A percentile compares a stretch with the other conserved stretches of the same genome.
These are phyloP conservation scores for Venustaconcha ellipsiformis DNA, from an alignment of 1,140 invertebrate genomes.

Conservation along the genomic window DNA sequence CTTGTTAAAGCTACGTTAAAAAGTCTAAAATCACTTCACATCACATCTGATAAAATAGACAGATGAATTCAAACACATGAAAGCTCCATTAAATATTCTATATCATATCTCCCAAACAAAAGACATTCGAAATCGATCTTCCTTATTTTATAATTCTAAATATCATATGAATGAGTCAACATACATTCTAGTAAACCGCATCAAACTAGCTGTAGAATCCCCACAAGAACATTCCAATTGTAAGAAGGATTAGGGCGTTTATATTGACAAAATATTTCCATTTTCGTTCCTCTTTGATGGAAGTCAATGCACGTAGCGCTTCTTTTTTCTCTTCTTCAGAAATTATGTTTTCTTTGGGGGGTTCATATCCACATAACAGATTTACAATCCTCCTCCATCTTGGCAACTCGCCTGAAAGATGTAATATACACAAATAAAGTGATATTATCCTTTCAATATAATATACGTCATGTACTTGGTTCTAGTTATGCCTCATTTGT, in stretches of 20 bases:
- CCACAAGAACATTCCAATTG: slow-evolving; percentile 61
- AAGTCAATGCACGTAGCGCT: slow-evolving; percentile 38
- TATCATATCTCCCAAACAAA: too few species aligned
- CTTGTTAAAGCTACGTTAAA: too few species aligned
- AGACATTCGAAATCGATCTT: too few species aligned
- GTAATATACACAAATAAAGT: background rate
- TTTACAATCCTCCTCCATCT: slow-evolving; percentile 44
- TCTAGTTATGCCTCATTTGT: background rate
- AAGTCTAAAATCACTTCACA: too few species aligned
- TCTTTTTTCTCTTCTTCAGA: slow-evolving; percentile 45
- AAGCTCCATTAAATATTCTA: too few species aligned
- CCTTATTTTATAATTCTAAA: too few species aligned
- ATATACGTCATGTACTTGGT: background rate
- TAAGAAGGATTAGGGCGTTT: slow-evolving; percentile 59
- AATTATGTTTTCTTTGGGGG: slow-evolving; percentile 29
- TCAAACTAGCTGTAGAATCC: slow-evolving; percentile 40
- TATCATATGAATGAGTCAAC: too few species aligned
- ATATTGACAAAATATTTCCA: slow-evolving; percentile 58
- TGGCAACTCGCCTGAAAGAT: slow-evolving; percentile 23
- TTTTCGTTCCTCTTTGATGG: slow-evolving; percentile 48
- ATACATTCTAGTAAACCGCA: too few species aligned
- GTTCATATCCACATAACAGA: slow-evolving; percentile 55
- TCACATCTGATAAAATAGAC: too few species aligned
- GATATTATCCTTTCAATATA: background rate
- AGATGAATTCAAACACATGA: too few species aligned